These are phyloP conservation scores for Periphyllus acericola DNA, from an alignment of 2,888 invertebrate genomes.

Conservation along the genomic window DNA sequence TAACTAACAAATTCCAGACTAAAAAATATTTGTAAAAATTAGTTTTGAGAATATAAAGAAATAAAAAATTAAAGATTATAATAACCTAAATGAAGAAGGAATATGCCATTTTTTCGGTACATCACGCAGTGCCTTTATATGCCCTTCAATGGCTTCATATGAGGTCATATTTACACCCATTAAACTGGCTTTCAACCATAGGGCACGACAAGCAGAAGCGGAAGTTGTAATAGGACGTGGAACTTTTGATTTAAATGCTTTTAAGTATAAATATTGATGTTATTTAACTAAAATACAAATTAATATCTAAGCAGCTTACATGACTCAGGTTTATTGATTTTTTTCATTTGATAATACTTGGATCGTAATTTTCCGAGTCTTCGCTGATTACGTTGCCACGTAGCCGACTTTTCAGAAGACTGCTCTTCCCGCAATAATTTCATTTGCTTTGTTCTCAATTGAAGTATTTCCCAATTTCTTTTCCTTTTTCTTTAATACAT, in stretches of 20 bases:
- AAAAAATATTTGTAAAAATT: slow-evolving; percentile 35
- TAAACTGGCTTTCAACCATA: slow-evolving; percentile 85
- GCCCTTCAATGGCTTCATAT: slow-evolving; percentile 84
- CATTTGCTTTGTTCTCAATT: slow-evolving; percentile 74
- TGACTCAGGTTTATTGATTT: slow-evolving; percentile 56
- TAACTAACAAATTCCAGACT: slow-evolving; percentile 95
- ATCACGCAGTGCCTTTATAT: slow-evolving; percentile 83
- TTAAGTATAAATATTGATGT: background rate
- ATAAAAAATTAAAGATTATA: slow-evolving; percentile 3
- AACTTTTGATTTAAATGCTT: slow-evolving; percentile 95
- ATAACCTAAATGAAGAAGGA: slow-evolving; percentile 81
- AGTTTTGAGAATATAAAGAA: background rate
- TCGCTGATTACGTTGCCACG: slow-evolving; percentile 75
- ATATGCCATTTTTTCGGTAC: slow-evolving; percentile 94
- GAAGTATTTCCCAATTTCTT: slow-evolving; percentile 77
- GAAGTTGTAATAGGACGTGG: slow-evolving; percentile 89
- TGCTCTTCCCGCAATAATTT: slow-evolving; percentile 73
- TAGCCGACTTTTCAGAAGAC: slow-evolving; percentile 75
- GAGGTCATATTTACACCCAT: slow-evolving; percentile 89
- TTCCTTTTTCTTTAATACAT: slow-evolving; percentile 64
- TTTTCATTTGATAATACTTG: slow-evolving; percentile 63
- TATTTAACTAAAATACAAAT: background rate
- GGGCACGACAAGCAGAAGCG: slow-evolving; percentile 84
- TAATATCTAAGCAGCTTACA: slow-evolving; percentile 31
- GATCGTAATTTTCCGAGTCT: slow-evolving; percentile 83